Evolutionary conservation across 2,888 invertebrate species (phyloP), one percentile per base, ranked within the genome.

Genomic region (Rapana venosa): DNA sequence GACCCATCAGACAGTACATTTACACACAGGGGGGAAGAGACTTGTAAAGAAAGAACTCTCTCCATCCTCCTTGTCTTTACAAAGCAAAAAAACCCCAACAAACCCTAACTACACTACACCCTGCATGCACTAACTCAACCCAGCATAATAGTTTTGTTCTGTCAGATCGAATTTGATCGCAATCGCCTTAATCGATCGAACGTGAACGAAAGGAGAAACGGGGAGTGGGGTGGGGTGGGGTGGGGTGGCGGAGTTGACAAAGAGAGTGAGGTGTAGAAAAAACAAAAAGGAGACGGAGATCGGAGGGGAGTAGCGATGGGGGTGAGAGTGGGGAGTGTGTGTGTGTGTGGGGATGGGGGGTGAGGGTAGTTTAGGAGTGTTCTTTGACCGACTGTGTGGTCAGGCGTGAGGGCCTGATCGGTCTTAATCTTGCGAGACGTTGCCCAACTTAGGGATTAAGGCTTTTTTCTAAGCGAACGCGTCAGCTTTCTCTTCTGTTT

Each of bases 371-470:
- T 47, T 47, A 47, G 47, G 74, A n/a, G 26, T 13, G 74, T 79
- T 79, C 77, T 79, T 32, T 79, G 77, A 79, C 77, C 77, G 35
- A 32, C 77, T 79, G 17, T 32, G 17, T 13, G 32, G 30, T 32
- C 32, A 79, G 32, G 77, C 77, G 32, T 32, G 32, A 79, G 4
- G 30, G 32, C 11, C 30, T 32, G 11, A 79, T 35, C 77, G 32
- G 15, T 79, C 77, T 79, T 79, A 79, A 79, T 79, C 77, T 32
- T 32, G 26, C 77, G 20, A 79, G 47, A 56, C 84, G 84, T 84
- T 26, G 56, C 56, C 36, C 84, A 84, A 15, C 47, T 26, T 11
- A 1, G 26, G 35, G 77, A 79, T 79, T 79, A 79, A 32, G 4
- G 32, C 15, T 17, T 4, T 17, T 32, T 70, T 26, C 26, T n/a